Evolutionary conservation across 1,140 invertebrate species (phyloP).

Genomic region (Calephelis virginiensis): DNA sequence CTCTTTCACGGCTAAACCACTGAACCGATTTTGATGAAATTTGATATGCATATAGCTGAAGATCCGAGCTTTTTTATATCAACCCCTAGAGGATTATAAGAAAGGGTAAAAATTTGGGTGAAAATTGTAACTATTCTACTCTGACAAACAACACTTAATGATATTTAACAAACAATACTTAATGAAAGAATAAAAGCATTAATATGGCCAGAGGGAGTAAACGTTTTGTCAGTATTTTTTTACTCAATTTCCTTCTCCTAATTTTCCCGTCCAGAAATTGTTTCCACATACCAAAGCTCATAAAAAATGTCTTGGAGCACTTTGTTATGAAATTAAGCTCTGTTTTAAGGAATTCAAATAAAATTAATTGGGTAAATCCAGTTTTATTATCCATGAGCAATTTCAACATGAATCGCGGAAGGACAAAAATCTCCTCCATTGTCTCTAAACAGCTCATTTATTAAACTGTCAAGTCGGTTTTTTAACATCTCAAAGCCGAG

Average conservation of each 20-base stretch:
- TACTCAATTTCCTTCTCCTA: neutral
- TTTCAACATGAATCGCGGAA: constrained; percentile 2
- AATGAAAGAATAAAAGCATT: too few relatives aligned
- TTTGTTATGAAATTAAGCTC: constrained; percentile 2
- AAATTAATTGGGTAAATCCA: constrained; percentile 13
- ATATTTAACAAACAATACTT: too few relatives aligned
- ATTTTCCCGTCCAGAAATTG: neutral
- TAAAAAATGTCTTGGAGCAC: neutral
- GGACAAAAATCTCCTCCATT: constrained; percentile 7
- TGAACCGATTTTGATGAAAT: too few relatives aligned
- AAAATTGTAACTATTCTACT: too few relatives aligned
- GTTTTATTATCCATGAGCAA: constrained; percentile 7
- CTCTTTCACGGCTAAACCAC: too few relatives aligned
- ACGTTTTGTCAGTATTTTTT: neutral
- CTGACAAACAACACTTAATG: too few relatives aligned
- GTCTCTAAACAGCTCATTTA: constrained; percentile 4
- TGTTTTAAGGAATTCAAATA: neutral
- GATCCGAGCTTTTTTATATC: too few relatives aligned
- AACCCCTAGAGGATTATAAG: too few relatives aligned
- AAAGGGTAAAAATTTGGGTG: too few relatives aligned
- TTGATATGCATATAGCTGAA: too few relatives aligned
- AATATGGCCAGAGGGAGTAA: too few relatives aligned
- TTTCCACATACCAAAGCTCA: neutral
- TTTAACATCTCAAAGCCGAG: constrained; percentile 11
- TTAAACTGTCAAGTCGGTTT: constrained; percentile 15